phyloP scores from a whole-genome alignment of 2,888 invertebrate genomes.

The Anoncus sp. region DNA sequence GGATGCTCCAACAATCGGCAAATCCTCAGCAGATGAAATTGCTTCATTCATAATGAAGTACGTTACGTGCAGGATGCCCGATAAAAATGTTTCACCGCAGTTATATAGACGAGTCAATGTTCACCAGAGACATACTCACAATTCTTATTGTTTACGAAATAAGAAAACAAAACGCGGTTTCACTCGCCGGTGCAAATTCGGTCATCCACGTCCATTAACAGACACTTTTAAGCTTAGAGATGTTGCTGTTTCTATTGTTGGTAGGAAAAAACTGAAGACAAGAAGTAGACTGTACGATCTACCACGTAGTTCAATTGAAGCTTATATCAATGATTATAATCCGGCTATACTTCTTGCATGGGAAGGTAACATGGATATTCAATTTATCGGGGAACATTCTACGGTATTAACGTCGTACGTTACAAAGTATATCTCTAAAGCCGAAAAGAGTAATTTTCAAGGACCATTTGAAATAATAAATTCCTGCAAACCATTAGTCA shows the following conservation, averaged over 20 bases:
- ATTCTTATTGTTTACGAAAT: neutral
- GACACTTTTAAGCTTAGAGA: slow-evolving; percentile 66
- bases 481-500: slow-evolving; percentile 68
- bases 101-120: neutral
- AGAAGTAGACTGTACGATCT: slow-evolving; percentile 72
- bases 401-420: neutral
- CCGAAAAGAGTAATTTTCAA: slow-evolving; percentile 17
- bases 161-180: slow-evolving; percentile 67
- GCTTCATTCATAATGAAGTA: too few relatives aligned
- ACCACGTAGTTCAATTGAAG: slow-evolving; percentile 55
- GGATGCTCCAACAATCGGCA: too few relatives aligned
- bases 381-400: slow-evolving; percentile 5
- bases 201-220: slow-evolving; percentile 69
- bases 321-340: slow-evolving; percentile 30
- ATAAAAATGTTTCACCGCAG: neutral
- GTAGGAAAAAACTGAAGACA: slow-evolving; percentile 66
- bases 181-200: too few relatives aligned
- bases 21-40: too few relatives aligned
- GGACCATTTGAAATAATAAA: slow-evolving; percentile 59
- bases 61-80: neutral
- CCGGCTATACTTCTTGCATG: slow-evolving; percentile 7
- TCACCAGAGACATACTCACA: neutral
- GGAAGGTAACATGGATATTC: slow-evolving; percentile 33
- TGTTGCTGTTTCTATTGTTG: slow-evolving; percentile 70
- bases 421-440: slow-evolving; percentile 13